These are phyloP conservation scores for Corythoichthys haematopterus DNA, from an alignment of 2,113 vertebrate genomes.

Conservation along the genomic window DNA sequence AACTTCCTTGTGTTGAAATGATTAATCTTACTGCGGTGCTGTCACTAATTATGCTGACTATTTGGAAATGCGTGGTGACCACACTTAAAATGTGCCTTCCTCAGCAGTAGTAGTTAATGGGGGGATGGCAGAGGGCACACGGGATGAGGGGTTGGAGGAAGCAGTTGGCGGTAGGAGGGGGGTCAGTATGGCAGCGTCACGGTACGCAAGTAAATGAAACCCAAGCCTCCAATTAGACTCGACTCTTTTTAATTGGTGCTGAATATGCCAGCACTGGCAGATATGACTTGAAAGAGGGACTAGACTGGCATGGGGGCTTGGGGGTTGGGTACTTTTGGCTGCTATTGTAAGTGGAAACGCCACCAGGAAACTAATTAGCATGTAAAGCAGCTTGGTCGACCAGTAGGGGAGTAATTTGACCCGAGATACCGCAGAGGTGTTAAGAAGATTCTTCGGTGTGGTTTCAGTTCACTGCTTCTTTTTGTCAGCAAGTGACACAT, in stretches of 20 bases:
- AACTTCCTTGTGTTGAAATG: conserved; percentile 40
- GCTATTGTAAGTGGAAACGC: conserved; percentile 23
- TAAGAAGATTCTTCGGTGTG: conserved; percentile 27
- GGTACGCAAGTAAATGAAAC: conserved; percentile 68
- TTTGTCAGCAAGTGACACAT: conserved; percentile 5
- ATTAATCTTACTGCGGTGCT: conserved; percentile 64
- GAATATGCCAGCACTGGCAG: conserved; percentile 60
- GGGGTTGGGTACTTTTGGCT: conserved; percentile 3
- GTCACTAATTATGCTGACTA: conserved; percentile 67
- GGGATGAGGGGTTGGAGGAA: conserved; percentile 35
- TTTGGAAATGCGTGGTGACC: conserved; percentile 40
- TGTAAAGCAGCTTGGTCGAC: conserved; percentile 68
- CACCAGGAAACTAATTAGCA: conserved; percentile 66
- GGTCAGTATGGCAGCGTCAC: conserved; percentile 48
- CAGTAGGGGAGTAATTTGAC: conserved; percentile 58
- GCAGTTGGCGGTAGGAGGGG: conserved; percentile 43
- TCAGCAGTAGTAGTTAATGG: conserved; percentile 49
- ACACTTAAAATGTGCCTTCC: conserved; percentile 49
- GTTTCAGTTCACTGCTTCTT: conserved; percentile 20
- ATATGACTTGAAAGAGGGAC: conserved; percentile 22
- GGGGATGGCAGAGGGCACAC: conserved; percentile 39
- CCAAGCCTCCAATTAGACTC: conserved; percentile 68
- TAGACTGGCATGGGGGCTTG: background rate
- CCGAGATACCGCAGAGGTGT: conserved; percentile 41
- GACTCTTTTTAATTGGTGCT: conserved; percentile 69